Base-by-base conservation (phyloP, 2,888 invertebrate genomes). In the Leptinotarsa peninsularis region DNA sequence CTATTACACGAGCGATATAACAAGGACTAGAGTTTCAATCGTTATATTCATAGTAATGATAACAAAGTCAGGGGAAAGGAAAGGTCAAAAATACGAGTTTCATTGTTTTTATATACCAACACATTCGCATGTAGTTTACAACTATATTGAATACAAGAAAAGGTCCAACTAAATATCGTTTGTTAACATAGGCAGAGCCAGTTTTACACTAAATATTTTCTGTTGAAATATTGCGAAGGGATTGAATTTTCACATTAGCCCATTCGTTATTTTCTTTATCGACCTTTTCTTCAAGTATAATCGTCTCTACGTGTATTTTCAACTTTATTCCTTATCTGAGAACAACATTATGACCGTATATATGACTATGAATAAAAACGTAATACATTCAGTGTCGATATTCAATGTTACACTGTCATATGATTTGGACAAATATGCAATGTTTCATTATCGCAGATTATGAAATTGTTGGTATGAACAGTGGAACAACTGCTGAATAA, bases 21-120 rank as follows among this genome's bases (percentile, higher is more conserved):
- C 63, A 33, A 43, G 63, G 43, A 43, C n/a, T 63, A 63, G 33
- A n/a, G n/a, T n/a, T 63, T 33, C 18, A 63, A 63, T 63, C 27
- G 43, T 33, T 63, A 63, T n/a, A 63, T n/a, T 5, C 27, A 63
- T 43, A 18, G 33, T n/a, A 63, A 43, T 63, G 33, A 63, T 63
- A 63, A 63, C 63, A 63, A 27, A 33, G 33, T 5, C 63, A 63
- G 43, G 63, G 43, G 17, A 63, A 63, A 63, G 63, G 43, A 33
- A 63, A 63, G 63, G 63, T 63, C 63, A 63, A 17, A 43, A 63
- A 33, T 63, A 33, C 63, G 33, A 63, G 63, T 63, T 63, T 63
- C 15, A 63, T 63, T 63, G 43, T 43, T 43, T 33, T n/a, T 63
- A 63, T n/a, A 63, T 63, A 13, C 18, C 10, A 33, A 63, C 63